Percentiles rank a stretch among this genome's conserved stretches.
These are phyloP conservation scores for Gopherus flavomarginatus DNA, from an alignment of 2,113 vertebrate species.

Conservation along the genomic window DNA sequence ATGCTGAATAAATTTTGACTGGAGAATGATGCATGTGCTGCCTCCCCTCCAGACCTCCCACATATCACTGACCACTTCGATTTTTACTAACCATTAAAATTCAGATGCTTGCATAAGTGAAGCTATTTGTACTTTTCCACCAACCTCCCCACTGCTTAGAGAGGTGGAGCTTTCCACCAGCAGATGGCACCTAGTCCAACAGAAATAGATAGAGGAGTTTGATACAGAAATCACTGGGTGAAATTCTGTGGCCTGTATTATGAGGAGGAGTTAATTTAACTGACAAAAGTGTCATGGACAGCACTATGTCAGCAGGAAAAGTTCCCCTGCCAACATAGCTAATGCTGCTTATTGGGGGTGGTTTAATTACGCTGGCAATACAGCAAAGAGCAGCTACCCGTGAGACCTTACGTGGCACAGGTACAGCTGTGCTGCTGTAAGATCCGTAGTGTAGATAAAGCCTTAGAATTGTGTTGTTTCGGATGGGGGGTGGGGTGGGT, in stretches of 20 bases:
- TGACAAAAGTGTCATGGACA: no score
- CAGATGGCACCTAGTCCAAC: background rate
- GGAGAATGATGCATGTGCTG: background rate
- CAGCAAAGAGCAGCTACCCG: no score
- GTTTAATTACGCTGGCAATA: no score
- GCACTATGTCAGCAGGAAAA: no score
- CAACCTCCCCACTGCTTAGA: background rate
- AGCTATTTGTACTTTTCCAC: background rate
- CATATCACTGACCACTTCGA: background rate
- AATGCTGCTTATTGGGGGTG: no score
- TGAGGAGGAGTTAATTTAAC: background rate
- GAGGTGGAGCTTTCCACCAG: background rate
- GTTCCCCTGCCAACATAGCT: no score
- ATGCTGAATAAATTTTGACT: background rate
- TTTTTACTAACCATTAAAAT: slow-evolving; percentile 14
- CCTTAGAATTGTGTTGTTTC: background rate
- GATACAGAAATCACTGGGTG: background rate
- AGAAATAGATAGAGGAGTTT: background rate
- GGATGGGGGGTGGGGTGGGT: background rate
- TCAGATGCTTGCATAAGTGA: background rate
- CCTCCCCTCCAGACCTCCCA: background rate
- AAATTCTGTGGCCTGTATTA: background rate
- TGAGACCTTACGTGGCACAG: no score
- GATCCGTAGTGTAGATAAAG: no score
- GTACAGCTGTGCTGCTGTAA: no score